phyloP scores from a whole-genome alignment of 2,113 vertebrate species.

The Zosterops hypoxanthus region DNA sequence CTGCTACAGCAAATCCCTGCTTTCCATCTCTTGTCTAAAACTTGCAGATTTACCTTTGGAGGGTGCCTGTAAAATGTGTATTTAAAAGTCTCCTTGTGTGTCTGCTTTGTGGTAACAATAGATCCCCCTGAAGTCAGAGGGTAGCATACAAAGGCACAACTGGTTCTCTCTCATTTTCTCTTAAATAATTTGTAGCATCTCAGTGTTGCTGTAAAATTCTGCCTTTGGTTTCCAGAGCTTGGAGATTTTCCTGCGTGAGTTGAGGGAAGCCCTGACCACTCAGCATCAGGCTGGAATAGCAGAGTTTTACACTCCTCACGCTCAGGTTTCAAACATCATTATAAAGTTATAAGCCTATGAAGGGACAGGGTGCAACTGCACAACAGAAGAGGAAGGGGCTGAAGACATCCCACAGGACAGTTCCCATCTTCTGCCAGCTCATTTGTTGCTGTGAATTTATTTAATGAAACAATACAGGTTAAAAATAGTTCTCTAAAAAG shows the following conservation, averaged over 20 bases:
- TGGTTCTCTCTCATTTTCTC: not conserved
- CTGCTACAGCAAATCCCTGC: not conserved
- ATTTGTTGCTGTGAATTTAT: not conserved
- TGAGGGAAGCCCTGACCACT: not conserved
- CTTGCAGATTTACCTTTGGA: not conserved
- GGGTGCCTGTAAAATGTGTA: not conserved
- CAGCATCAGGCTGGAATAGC: not conserved
- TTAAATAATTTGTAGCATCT: not conserved
- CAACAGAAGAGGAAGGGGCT: not conserved
- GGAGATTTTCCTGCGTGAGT: not conserved
- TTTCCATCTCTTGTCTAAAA: not conserved
- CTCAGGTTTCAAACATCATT: not conserved
- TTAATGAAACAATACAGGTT: not conserved
- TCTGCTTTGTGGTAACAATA: not conserved
- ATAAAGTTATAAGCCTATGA: not conserved
- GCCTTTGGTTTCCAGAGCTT: slow-evolving; percentile 12
- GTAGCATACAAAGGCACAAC: not conserved
- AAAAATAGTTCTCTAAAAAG: not conserved
- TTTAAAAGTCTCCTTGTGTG: not conserved
- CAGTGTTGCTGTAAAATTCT: not conserved
- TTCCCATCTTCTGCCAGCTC: not conserved
- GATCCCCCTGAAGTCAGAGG: not conserved
- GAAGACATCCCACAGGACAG: fast-evolving
- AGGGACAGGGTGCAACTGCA: not conserved
- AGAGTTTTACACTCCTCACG: not conserved